Conservation (phyloP, 2,113 vertebrate species). For the Oncorhynchus kisutch region DNA sequence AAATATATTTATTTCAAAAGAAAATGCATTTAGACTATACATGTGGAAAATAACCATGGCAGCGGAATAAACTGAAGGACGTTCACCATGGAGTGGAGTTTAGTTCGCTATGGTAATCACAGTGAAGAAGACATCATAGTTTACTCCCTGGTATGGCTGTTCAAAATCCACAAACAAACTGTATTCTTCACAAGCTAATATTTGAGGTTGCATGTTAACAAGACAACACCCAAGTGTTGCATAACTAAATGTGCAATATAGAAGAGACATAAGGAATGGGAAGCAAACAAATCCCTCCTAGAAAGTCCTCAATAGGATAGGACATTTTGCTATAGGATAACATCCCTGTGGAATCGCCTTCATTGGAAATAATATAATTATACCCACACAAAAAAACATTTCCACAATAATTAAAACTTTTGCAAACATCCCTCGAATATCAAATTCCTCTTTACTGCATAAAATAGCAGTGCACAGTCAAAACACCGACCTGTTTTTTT, state of each 20-base stretch:
- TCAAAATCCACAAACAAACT: not conserved
- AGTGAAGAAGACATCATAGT: too few relatives aligned
- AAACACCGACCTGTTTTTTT: constrained; percentile 86
- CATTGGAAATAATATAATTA: not conserved
- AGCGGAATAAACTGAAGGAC: too few relatives aligned
- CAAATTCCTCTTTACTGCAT: constrained; percentile 42
- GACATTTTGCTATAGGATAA: constrained; percentile 7
- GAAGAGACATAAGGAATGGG: constrained; percentile 42
- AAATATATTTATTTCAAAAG: too few relatives aligned
- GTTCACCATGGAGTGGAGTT: too few relatives aligned
- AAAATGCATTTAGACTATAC: too few relatives aligned
- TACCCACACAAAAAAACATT: not conserved
- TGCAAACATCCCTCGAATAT: constrained; percentile 19
- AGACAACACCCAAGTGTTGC: constrained; percentile 74
- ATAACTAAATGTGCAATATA: constrained; percentile 63
- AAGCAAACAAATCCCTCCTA: constrained; percentile 32
- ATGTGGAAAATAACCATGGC: too few relatives aligned
- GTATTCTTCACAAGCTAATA: constrained; percentile 50
- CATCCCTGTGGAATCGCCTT: constrained; percentile 6
- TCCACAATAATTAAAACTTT: not conserved
- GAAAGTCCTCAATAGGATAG: not conserved
- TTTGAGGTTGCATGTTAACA: constrained; percentile 69
- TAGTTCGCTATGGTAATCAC: too few relatives aligned
- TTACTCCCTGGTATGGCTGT: not conserved
- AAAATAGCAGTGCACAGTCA: constrained; percentile 60